Evolutionary conservation across 2,797 vertebrate species (phyloP), one percentile per base, ranked within the genome.

Genomic region (Novumbra hubbsi): DNA sequence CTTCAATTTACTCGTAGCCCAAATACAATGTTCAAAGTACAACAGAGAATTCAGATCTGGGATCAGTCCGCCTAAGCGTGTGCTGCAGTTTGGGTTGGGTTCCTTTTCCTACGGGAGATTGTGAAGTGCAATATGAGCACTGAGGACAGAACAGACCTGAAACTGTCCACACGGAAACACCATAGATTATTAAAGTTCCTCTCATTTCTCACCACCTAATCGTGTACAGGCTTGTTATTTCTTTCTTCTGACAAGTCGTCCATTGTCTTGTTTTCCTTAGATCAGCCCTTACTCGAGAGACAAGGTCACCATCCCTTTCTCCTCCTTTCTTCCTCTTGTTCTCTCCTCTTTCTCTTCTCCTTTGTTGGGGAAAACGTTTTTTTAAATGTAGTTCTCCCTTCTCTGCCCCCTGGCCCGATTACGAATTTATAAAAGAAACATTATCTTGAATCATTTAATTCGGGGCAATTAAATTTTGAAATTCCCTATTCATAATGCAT

Each of bases 381-480:
- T 86, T 89, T 85, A 38, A 70, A 82, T 85, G 84, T 86, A 80
- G 78, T 84, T 81, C 64, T 66, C 72, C 75, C 71, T 80, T 77
- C 74, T 80, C 84, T 84, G 80, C 80, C 89, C 86, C 74, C 83
- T 83, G 84, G 92, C 87, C 91, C 80, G 12, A 84, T 95, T 92
- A 94, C 84, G 84, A 90, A 92, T 94, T 93, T 92, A 93, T 94
- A 93, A 94, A 94, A 92, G 88, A 94, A 94, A 92, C 90, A 94
- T 93, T 92, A 92, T 93, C 94, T 94, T 95, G 90, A 95, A 95
- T 95, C 92, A 95, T 95, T 95, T 91, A 95, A 95, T 96, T 95
- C 90, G 82, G 87, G 87, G 84, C 94, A 94, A 94, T 92, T 94
- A 86, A 88, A 91, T 86, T 92, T 90, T 94, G 93, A 95, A 94